Base-by-base conservation (phyloP, 1,140 invertebrate species). In the Homalodisca vitripennis region DNA sequence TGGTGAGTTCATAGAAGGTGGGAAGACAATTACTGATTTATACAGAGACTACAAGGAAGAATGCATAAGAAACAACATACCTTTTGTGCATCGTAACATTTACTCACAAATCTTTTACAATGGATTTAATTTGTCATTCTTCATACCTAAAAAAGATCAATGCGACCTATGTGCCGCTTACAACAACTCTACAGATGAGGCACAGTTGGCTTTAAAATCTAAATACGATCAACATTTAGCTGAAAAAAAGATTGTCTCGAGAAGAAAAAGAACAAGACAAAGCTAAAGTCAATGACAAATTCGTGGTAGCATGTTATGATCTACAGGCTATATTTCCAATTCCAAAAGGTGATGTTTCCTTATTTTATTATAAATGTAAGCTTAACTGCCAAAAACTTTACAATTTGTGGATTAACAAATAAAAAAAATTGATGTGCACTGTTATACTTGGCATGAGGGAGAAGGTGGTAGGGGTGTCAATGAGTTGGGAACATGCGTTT, bases 401-500 rank as follows among this genome's bases (percentile, higher is more conserved):
- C 74, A 3, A 60, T 76, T 17, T 74, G 48, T 64, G 30, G 74
- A 14, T 17, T 75, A 2, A 48, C 71, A 68, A n/a, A n/a, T n/a
- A n/a, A n/a, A n/a, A 48, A n/a, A 22, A 14, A 51, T 22, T 24
- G 47, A 66, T 66, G 76, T 72, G 3, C 66, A 72, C 62, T 81
- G 80, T 68, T 80, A 77, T 70, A 73, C 81, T 27, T 84, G 81
- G 80, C 74, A 79, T 73, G 82, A 84, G 73, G 73, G 71, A 1
- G 70, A 78, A 53, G 82, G 72, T 22, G 77, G 78, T 29, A 74
- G 79, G 55, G 79, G 77, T n/a, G 74, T 79, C 17, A 80, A 78
- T 60, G 79, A 80, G 74, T 82, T 82, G 68, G 77, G 77, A 17
- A 73, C 75, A 2, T 80, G 78, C 60, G 29, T 83, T 66, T 74